phyloP scores from a whole-genome alignment of 1,140 invertebrate genomes.

The Mya arenaria region DNA sequence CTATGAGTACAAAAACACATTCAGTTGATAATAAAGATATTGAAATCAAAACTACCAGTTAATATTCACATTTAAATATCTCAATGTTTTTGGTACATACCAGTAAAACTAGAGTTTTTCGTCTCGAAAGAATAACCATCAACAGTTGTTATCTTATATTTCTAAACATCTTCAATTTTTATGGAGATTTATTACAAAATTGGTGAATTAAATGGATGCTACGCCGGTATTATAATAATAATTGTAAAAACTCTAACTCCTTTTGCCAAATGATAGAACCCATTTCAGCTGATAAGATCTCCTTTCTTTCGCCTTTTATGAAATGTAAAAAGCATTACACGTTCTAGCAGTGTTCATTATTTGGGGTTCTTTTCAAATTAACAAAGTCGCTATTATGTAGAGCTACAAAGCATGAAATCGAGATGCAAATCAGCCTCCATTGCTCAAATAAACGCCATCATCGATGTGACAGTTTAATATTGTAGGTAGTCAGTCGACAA shows the following conservation, averaged over 20 bases:
- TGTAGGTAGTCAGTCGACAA: constrained; percentile 24
- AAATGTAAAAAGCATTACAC: constrained; percentile 58
- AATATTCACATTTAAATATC: not conserved
- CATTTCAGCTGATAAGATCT: constrained; percentile 50
- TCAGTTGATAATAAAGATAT: not conserved
- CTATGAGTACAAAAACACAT: not conserved
- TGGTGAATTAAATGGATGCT: constrained; percentile 47
- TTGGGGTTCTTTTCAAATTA: constrained; percentile 31
- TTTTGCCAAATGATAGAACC: too few relatives aligned
- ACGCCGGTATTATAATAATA: constrained; percentile 7
- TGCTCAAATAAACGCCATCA: constrained; percentile 29
- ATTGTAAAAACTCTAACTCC: not conserved
- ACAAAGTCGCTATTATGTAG: constrained; percentile 52
- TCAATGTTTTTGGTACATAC: not conserved
- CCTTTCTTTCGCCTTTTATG: constrained; percentile 50
- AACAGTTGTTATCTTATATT: not conserved
- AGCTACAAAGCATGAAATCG: constrained; percentile 42
- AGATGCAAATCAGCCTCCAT: constrained; percentile 43
- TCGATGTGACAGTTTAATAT: constrained; percentile 39
- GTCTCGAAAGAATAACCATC: not conserved
- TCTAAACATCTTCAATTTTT: not conserved
- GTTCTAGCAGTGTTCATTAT: constrained; percentile 35
- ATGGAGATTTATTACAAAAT: constrained; percentile 50
- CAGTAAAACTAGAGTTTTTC: not conserved
- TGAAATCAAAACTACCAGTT: not conserved